These are phyloP conservation scores for Rhadina sibilatrix DNA, from an alignment of 2,113 vertebrate species.

Conservation along the genomic window DNA sequence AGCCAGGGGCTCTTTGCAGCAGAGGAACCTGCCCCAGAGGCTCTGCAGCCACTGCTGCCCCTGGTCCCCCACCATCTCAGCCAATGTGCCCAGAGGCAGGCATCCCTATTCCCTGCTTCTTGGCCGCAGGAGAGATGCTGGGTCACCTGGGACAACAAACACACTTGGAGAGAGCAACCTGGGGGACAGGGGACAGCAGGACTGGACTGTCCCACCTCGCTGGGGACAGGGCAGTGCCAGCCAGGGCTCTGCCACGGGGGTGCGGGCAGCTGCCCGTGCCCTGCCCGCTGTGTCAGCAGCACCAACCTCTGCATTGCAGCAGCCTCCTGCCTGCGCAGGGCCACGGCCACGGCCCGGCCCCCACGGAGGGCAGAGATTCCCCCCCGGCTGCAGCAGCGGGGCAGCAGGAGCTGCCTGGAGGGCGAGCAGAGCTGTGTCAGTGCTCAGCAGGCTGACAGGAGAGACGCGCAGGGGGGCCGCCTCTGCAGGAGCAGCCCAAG, in stretches of 20 bases:
- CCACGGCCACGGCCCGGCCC: background rate
- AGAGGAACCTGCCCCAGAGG: background rate
- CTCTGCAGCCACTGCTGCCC: background rate
- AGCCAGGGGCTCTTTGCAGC: background rate
- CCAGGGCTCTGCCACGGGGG: background rate
- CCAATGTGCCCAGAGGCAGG: background rate
- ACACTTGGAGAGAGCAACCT: background rate
- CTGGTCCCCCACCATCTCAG: background rate
- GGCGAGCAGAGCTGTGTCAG: background rate
- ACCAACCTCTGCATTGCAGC: slow-evolving; percentile 56
- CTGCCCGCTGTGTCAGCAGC: background rate
- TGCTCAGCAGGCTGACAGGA: background rate
- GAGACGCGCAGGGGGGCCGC: background rate
- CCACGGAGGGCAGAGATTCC: background rate
- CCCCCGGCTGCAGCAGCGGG: rapidly evolving
- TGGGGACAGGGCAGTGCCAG: background rate
- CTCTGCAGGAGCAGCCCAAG: background rate
- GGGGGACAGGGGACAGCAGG: background rate
- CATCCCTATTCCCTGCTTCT: background rate
- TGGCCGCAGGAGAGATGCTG: background rate
- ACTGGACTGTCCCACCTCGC: rapidly evolving
- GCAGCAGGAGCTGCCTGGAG: background rate
- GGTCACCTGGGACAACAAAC: background rate
- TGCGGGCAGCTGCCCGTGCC: background rate
- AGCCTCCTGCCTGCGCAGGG: background rate